Evolutionary conservation across 2,888 invertebrate species (phyloP).

Genomic region (Euplexia lucipara): DNA sequence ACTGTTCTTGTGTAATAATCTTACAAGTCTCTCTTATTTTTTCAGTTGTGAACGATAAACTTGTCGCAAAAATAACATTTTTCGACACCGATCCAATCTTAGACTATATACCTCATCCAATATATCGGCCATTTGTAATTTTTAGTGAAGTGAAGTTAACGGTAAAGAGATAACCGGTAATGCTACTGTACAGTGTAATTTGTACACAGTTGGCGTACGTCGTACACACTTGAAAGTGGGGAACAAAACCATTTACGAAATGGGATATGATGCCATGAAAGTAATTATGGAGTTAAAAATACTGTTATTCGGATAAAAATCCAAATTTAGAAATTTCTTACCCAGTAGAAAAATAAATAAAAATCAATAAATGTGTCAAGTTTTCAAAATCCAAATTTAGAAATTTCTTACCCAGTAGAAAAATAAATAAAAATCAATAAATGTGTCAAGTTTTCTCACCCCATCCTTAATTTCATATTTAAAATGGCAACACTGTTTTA

Average conservation of each 20-base stretch:
- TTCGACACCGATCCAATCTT: conserved; percentile 58
- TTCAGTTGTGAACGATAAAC: conserved; percentile 35
- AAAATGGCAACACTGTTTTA: conserved; percentile 21
- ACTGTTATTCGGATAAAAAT: background rate
- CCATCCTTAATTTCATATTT: conserved; percentile 8
- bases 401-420: background rate
- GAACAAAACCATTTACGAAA: background rate
- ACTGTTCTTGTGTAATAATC: conserved; percentile 21
- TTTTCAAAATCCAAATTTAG: background rate
- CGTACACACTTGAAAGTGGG: background rate
- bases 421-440: background rate
- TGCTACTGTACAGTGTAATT: too few relatives aligned
- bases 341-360: background rate
- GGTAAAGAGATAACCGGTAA: conserved; percentile 26
- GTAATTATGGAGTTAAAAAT: background rate
- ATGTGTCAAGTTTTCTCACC: background rate
- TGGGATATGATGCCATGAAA: background rate
- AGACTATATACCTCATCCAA: too few relatives aligned
- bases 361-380: background rate
- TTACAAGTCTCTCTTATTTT: conserved; percentile 34
- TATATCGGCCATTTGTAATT: conserved; percentile 76
- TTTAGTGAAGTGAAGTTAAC: conserved; percentile 17
- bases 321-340: background rate
- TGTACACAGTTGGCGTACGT: too few relatives aligned
- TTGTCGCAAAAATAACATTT: conserved; percentile 58